A percentile compares a stretch with the other conserved stretches of the same genome.
These are phyloP conservation scores for Neofelis nebulosa DNA, from an alignment of 2,113 vertebrate species.

Conservation along the genomic window DNA sequence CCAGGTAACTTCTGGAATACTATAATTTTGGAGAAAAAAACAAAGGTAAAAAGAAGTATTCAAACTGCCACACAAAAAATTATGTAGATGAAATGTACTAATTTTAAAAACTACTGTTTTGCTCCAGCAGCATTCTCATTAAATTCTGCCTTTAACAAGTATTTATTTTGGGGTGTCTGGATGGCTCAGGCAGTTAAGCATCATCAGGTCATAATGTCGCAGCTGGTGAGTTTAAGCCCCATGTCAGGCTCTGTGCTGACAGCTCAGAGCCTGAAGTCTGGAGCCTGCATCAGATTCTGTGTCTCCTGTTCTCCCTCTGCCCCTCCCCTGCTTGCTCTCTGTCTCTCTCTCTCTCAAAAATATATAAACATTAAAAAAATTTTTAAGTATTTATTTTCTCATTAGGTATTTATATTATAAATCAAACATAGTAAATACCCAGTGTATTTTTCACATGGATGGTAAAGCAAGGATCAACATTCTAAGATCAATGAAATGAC, in stretches of 20 bases:
- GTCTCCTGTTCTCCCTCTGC: too few species aligned
- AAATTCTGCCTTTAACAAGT: slow-evolving; percentile 4
- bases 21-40: neutral
- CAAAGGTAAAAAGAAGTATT: neutral
- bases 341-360: too few species aligned
- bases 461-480: neutral
- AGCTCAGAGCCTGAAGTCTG: too few species aligned
- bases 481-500: slow-evolving; percentile 16
- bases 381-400: slow-evolving; percentile 13
- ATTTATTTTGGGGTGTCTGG: too few species aligned
- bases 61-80: neutral
- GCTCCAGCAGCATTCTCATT: neutral
- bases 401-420: slow-evolving; percentile 23
- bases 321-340: too few species aligned
- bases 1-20: neutral
- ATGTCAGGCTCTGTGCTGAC: too few species aligned
- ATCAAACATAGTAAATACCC: neutral
- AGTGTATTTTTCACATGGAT: neutral
- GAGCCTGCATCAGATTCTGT: too few species aligned
- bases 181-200: too few species aligned
- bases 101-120: slow-evolving; percentile 15
- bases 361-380: too few species aligned
- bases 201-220: too few species aligned
- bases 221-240: too few species aligned
- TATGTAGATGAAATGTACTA: neutral